Evolutionary conservation across 1,140 invertebrate genomes (phyloP).

Genomic region (Physella acuta): DNA sequence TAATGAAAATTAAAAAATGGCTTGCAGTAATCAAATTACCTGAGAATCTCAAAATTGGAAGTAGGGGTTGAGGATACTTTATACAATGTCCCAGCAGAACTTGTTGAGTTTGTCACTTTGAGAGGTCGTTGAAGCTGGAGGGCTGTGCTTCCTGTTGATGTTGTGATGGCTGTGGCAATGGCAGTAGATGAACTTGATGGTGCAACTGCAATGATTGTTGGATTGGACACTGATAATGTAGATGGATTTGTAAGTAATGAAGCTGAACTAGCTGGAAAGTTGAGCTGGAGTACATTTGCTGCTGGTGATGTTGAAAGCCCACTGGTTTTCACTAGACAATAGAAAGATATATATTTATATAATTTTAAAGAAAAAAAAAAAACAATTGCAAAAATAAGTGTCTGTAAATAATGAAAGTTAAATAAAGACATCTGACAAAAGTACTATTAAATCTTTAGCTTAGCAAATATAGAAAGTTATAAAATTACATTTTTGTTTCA

Average conservation of each 20-base stretch:
- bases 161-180: neutral
- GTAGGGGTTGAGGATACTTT: conserved; percentile 16
- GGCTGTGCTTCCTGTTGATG: neutral
- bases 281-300: conserved; percentile 55
- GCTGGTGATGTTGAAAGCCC: conserved; percentile 57
- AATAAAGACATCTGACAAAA: no score
- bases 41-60: conserved; percentile 26
- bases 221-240: conserved; percentile 8
- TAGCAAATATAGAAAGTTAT: conserved; percentile 3
- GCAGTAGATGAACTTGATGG: conserved; percentile 3
- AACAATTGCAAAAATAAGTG: neutral
- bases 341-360: neutral
- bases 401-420: no score
- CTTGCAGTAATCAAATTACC: no score
- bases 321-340: conserved; percentile 40
- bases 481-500: neutral
- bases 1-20: no score
- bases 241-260: conserved; percentile 9
- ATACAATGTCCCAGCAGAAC: conserved; percentile 10
- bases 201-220: neutral
- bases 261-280: conserved; percentile 46
- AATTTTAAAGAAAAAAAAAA: neutral
- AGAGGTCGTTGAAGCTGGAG: conserved; percentile 19
- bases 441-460: no score
- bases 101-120: neutral